A percentile compares a stretch with the other conserved stretches of the same genome.
phyloP scores from a whole-genome alignment of 2,888 invertebrate species.

The Pristionchus exspectatus region DNA sequence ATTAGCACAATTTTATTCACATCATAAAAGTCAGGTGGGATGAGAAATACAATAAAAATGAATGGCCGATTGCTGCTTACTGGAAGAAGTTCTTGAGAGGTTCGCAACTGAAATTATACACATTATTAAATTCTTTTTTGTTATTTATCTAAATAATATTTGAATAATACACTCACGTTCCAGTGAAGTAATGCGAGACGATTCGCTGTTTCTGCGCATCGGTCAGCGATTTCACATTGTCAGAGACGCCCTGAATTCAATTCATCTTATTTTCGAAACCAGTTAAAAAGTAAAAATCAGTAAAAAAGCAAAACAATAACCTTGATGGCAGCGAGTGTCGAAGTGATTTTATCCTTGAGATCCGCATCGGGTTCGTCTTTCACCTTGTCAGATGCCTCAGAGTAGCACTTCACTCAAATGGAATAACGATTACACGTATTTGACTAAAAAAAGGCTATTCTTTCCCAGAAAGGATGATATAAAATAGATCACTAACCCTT shows the following conservation, averaged over 20 bases:
- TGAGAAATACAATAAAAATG: background rate
- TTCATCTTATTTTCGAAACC: background rate
- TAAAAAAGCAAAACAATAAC: background rate
- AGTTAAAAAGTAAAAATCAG: background rate
- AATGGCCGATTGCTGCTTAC: background rate
- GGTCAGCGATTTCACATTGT: slow-evolving; percentile 14
- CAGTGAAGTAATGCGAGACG: slow-evolving; percentile 25
- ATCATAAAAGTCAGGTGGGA: background rate
- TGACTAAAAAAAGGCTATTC: background rate
- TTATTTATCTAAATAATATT: background rate
- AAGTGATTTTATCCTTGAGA: slow-evolving; percentile 23
- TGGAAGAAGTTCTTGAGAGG: slow-evolving; percentile 49
- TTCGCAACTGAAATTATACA: background rate
- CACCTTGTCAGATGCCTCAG: slow-evolving; percentile 16
- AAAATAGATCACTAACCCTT: background rate
- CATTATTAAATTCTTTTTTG: background rate
- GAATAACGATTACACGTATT: background rate
- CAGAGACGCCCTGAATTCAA: background rate
- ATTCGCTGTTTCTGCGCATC: slow-evolving; percentile 36
- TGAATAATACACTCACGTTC: background rate
- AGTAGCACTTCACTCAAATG: slow-evolving; percentile 15
- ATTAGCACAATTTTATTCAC: background rate
- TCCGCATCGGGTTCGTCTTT: slow-evolving; percentile 12
- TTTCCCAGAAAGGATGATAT: background rate
- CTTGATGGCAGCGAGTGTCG: slow-evolving; percentile 4